Evolutionary conservation across 1,140 invertebrate species (phyloP).

Genomic region (Tetragonula clypearis): DNA sequence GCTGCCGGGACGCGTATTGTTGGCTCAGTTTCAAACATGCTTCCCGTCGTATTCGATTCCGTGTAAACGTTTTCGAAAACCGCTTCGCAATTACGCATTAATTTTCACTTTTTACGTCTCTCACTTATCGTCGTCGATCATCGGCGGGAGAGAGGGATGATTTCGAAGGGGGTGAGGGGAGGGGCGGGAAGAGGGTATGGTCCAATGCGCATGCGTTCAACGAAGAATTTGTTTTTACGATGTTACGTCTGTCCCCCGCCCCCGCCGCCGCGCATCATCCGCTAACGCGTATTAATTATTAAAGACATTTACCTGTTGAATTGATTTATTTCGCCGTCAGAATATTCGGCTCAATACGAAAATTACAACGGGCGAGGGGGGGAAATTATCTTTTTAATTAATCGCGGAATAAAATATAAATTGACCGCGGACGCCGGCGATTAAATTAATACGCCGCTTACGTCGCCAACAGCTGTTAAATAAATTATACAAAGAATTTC

Average conservation of each 20-base stretch:
- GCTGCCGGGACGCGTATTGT: neutral
- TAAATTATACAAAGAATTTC: slow-evolving; percentile 29
- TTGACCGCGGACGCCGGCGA: slow-evolving; percentile 3
- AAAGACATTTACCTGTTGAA: slow-evolving; percentile 55
- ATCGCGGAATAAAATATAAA: slow-evolving; percentile 46
- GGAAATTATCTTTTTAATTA: slow-evolving; percentile 52
- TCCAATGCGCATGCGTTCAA: neutral
- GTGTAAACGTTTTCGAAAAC: slow-evolving; percentile 13
- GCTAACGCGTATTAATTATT: slow-evolving; percentile 40
- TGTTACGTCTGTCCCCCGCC: neutral
- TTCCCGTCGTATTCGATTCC: neutral
- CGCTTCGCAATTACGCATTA: slow-evolving; percentile 29
- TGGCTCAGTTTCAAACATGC: slow-evolving; percentile 22
- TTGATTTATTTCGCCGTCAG: slow-evolving; percentile 39
- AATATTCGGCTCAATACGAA: slow-evolving; percentile 20
- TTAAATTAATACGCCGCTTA: slow-evolving; percentile 34
- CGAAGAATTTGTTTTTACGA: slow-evolving; percentile 36
- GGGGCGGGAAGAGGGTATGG: too few species aligned
- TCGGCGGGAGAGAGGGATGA: too few species aligned
- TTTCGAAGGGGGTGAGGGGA: too few species aligned
- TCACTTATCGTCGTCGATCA: slow-evolving; percentile 10
- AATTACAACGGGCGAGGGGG: slow-evolving; percentile 20
- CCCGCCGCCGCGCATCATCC: neutral
- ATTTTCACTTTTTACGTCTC: slow-evolving; percentile 33
- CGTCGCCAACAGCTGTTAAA: slow-evolving; percentile 23